Percentiles rank a stretch among this genome's conserved stretches.
Evolutionary conservation across 2,113 vertebrate species (phyloP).

Genomic region (Grallaria varia): DNA sequence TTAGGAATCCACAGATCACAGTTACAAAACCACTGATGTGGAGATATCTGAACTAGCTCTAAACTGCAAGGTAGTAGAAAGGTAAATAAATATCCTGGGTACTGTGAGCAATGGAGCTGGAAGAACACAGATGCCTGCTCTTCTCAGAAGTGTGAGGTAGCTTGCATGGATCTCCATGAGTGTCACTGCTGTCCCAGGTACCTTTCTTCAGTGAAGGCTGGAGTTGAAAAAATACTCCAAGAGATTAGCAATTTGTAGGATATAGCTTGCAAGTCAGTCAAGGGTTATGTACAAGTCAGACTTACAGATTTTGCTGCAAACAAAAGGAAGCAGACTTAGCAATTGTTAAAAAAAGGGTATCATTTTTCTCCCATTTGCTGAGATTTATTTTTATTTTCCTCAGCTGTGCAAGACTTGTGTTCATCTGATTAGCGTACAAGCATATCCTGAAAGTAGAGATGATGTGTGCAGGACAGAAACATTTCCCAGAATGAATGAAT

Average conservation of each 20-base stretch:
- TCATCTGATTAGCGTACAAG: background rate
- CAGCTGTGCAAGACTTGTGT: background rate
- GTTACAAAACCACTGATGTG: slow-evolving; percentile 32
- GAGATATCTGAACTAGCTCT: slow-evolving; percentile 12
- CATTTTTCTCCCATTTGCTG: background rate
- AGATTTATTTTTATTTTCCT: background rate
- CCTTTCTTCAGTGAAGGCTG: background rate
- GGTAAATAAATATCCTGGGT: background rate
- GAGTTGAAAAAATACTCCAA: background rate
- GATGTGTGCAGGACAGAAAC: background rate
- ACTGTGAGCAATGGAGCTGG: background rate
- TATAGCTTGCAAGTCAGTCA: background rate
- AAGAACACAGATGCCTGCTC: background rate
- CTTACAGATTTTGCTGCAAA: background rate
- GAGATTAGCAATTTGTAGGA: background rate
- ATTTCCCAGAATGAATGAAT: background rate
- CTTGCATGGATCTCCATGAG: background rate
- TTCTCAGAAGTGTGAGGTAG: background rate
- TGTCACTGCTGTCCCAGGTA: background rate
- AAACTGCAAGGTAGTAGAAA: slow-evolving; percentile 3
- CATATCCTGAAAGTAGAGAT: background rate
- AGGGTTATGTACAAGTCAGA: background rate
- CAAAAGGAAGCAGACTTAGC: background rate
- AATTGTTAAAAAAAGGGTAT: background rate
- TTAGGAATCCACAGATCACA: background rate